These are phyloP conservation scores for Andrena bicolor DNA, from an alignment of 2,888 invertebrate species.

Conservation along the genomic window DNA sequence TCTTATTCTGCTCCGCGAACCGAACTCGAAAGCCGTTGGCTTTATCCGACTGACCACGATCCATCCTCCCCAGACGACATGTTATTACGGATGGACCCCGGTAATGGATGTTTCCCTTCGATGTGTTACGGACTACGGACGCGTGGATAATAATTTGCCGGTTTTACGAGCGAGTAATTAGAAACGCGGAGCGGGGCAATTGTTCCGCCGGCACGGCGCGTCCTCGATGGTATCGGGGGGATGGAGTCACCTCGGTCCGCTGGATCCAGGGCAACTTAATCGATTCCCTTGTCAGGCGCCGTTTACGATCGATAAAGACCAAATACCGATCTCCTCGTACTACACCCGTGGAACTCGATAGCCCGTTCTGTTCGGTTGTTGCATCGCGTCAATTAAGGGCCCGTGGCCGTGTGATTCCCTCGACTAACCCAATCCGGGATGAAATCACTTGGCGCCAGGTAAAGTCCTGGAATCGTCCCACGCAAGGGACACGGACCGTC, in stretches of 20 bases:
- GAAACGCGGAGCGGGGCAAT: constrained; percentile 5
- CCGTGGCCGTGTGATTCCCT: constrained; percentile 14
- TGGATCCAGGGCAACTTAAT: constrained; percentile 9
- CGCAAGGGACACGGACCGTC: constrained; percentile 54
- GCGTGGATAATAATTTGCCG: constrained; percentile 46
- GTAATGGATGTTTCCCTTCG: constrained; percentile 57
- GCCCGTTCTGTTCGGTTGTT: constrained; percentile 33
- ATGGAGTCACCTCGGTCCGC: not conserved
- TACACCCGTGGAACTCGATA: not conserved
- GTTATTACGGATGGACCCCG: constrained; percentile 51
- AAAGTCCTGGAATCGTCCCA: constrained; percentile 58
- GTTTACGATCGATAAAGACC: constrained; percentile 31
- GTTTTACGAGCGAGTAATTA: constrained; percentile 46
- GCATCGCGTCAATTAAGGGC: constrained; percentile 43
- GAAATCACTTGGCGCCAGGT: constrained; percentile 67
- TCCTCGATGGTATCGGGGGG: not conserved
- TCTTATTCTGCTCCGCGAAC: constrained; percentile 42
- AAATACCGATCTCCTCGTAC: not conserved
- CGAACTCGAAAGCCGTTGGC: constrained; percentile 58
- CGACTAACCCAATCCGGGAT: not conserved
- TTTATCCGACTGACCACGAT: constrained; percentile 63
- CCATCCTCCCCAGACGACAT: constrained; percentile 62
- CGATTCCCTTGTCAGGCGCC: not conserved
- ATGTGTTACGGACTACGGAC: constrained; percentile 12
- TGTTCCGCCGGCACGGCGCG: not conserved